These are phyloP conservation scores for Danaus chrysippus DNA, from an alignment of 2,888 invertebrate species.

Conservation along the genomic window DNA sequence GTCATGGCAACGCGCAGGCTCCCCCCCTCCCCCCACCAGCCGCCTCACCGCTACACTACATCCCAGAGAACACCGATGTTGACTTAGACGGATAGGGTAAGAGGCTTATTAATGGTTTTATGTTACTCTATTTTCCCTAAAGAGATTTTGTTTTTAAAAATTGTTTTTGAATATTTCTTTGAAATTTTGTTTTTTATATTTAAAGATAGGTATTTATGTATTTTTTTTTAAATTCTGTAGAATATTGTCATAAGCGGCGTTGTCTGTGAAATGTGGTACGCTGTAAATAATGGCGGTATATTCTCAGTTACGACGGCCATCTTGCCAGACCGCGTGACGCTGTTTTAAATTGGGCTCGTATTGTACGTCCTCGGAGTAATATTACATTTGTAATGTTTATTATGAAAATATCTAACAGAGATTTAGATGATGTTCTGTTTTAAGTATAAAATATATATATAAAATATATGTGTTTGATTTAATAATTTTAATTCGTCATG, in stretches of 20 bases:
- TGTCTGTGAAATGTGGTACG: conserved; percentile 20
- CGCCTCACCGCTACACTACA: conserved; percentile 48
- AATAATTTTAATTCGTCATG: not conserved
- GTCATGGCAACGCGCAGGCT: conserved; percentile 58
- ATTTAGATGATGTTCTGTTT: too few relatives aligned
- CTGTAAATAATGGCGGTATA: conserved; percentile 55
- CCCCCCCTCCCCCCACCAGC: conserved; percentile 35
- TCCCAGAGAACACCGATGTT: conserved; percentile 74
- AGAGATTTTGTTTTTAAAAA: conserved; percentile 36
- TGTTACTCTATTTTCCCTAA: conserved; percentile 63
- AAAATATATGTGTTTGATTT: too few relatives aligned
- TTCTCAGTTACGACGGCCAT: conserved; percentile 57
- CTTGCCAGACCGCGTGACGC: conserved; percentile 77
- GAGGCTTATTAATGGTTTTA: conserved; percentile 79
- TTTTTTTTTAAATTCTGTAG: not conserved
- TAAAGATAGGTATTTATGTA: not conserved
- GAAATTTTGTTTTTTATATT: conserved; percentile 7
- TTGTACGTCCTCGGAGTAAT: conserved; percentile 33
- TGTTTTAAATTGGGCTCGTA: conserved; percentile 62
- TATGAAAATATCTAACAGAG: too few relatives aligned
- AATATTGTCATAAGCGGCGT: conserved; percentile 2
- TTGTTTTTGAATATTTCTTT: conserved; percentile 28
- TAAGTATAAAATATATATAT: too few relatives aligned
- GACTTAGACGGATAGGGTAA: conserved; percentile 79
- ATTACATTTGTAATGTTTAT: not conserved